These are phyloP conservation scores for Lithodes maja DNA, from an alignment of 2,888 invertebrate species.

Conservation along the genomic window DNA sequence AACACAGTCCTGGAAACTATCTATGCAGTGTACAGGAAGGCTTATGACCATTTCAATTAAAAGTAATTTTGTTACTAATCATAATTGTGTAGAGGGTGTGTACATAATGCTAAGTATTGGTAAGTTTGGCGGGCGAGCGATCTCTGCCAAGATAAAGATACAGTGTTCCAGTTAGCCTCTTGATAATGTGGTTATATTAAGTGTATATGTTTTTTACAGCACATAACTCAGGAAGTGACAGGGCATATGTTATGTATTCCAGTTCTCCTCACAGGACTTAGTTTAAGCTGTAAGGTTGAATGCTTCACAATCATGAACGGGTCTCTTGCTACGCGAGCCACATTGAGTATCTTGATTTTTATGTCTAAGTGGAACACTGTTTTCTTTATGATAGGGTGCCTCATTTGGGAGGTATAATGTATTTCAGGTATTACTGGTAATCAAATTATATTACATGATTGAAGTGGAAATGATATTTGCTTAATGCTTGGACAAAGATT, in stretches of 20 bases:
- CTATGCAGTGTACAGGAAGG: slow-evolving; percentile 67
- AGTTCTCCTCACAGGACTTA: slow-evolving; percentile 58
- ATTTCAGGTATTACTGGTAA: slow-evolving; percentile 66
- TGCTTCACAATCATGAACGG: slow-evolving; percentile 63
- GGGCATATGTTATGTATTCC: slow-evolving; percentile 65
- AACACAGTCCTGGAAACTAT: slow-evolving; percentile 60
- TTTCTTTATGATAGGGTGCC: slow-evolving; percentile 41
- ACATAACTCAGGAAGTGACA: slow-evolving; percentile 66
- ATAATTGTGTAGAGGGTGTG: slow-evolving; percentile 51
- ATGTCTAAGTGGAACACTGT: slow-evolving; percentile 58
- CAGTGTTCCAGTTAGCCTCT: slow-evolving; percentile 58
- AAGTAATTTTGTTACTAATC: slow-evolving; percentile 56
- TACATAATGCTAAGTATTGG: slow-evolving; percentile 57
- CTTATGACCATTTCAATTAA: slow-evolving; percentile 43
- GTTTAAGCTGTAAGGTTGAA: slow-evolving; percentile 59
- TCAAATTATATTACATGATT: slow-evolving; percentile 54
- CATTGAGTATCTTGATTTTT: slow-evolving; percentile 42
- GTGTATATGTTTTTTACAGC: slow-evolving; percentile 56
- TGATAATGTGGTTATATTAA: slow-evolving; percentile 55
- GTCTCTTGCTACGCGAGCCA: slow-evolving; percentile 54
- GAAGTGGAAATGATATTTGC: slow-evolving; percentile 5
- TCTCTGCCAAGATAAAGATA: slow-evolving; percentile 36
- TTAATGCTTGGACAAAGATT: slow-evolving; percentile 16
- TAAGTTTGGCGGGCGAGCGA: slow-evolving; percentile 41
- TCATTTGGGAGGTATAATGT: slow-evolving; percentile 39